Evolutionary conservation across 2,888 invertebrate species (phyloP).

Genomic region (Desoria tigrina): DNA sequence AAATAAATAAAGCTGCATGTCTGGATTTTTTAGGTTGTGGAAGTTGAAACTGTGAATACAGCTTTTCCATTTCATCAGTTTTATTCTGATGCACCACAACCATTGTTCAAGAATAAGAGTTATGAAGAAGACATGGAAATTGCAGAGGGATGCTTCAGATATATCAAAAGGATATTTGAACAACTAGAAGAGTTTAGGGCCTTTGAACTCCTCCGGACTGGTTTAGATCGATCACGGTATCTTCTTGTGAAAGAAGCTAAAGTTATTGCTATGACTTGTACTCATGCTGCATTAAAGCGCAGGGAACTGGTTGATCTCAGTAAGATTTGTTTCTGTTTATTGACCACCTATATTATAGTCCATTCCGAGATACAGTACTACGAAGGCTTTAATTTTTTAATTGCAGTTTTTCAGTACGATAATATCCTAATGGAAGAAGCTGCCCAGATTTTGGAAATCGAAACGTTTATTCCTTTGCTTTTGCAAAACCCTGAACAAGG

Average conservation of each 20-base stretch:
- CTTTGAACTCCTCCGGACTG: conserved; percentile 87
- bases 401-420: conserved; percentile 87
- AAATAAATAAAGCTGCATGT: neutral
- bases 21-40: conserved; percentile 54
- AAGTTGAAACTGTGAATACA: conserved; percentile 65
- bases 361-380: too few relatives aligned
- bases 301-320: conserved; percentile 93
- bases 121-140: conserved; percentile 82
- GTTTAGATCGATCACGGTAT: conserved; percentile 93
- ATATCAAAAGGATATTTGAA: conserved; percentile 92
- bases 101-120: conserved; percentile 77
- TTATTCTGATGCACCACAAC: conserved; percentile 90
- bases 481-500: conserved; percentile 99
- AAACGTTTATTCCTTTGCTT: conserved; percentile 96
- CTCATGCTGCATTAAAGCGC: conserved; percentile 95
- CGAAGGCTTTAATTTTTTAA: conserved; percentile 3
- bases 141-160: conserved; percentile 90
- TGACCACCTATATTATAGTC: too few relatives aligned
- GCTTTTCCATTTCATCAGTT: conserved; percentile 93
- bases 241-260: conserved; percentile 97
- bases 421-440: conserved; percentile 99
- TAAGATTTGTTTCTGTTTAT: conserved; percentile 57
- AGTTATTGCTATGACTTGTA: conserved; percentile 99
- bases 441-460: conserved; percentile 98
- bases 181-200: conserved; percentile 97